phyloP scores from a whole-genome alignment of 2,888 invertebrate species.

The Doris montereyensis region DNA sequence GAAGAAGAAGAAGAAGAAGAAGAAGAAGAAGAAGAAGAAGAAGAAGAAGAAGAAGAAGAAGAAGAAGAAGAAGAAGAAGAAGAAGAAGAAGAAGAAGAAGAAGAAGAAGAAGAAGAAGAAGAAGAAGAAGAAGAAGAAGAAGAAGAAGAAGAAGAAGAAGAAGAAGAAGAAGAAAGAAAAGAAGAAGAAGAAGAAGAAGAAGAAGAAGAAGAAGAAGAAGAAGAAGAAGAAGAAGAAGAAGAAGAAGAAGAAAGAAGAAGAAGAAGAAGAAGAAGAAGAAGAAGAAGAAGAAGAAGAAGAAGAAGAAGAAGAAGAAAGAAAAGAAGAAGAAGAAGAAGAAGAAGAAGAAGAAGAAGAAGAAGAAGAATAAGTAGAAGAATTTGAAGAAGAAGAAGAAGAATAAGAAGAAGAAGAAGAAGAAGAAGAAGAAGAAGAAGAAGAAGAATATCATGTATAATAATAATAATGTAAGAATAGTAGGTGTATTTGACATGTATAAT shows the following conservation, averaged over 20 bases:
- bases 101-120: not conserved
- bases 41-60: too few relatives aligned
- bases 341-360: not conserved
- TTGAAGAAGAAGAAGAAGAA: too few relatives aligned
- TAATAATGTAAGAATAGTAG: too few relatives aligned
- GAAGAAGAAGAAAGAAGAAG: not conserved
- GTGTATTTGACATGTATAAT: too few relatives aligned
- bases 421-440: too few relatives aligned
- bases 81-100: not conserved
- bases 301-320: not conserved
- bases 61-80: not conserved
- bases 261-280: conserved; percentile 17
- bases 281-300: not conserved
- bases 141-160: not conserved
- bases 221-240: too few relatives aligned
- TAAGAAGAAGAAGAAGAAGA: too few relatives aligned
- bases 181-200: not conserved
- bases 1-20: too few relatives aligned
- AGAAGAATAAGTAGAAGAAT: too few relatives aligned
- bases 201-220: not conserved
- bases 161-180: not conserved
- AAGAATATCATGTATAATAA: not conserved
- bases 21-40: too few relatives aligned
- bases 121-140: not conserved
- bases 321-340: not conserved